A percentile compares a stretch with the other conserved stretches of the same genome.
Conservation (phyloP, 2,797 vertebrate genomes). For the Nasua narica region DNA sequence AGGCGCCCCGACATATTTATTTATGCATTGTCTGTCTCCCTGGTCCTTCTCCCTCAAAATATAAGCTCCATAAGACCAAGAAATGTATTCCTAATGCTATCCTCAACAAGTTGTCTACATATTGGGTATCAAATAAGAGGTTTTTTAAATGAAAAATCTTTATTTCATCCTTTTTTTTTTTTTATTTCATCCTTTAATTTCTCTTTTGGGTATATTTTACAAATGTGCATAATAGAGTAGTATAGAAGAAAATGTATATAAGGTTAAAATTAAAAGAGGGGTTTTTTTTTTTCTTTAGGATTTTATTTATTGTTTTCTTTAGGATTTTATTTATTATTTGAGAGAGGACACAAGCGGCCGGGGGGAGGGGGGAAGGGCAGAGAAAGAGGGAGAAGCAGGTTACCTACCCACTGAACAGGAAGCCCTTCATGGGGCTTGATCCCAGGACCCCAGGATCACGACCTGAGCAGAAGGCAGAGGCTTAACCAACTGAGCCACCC, state of each 20-base stretch:
- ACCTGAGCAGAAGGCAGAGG: not conserved
- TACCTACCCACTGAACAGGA: not conserved
- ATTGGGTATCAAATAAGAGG: not conserved
- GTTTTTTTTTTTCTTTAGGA: no score
- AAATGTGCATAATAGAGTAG: not conserved
- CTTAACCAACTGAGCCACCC: not conserved
- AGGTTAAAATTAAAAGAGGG: not conserved
- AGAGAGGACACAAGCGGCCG: not conserved
- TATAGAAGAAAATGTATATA: not conserved
- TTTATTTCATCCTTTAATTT: not conserved
- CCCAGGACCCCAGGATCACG: not conserved
- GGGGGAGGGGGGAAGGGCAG: not conserved
- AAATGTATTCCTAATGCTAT: not conserved
- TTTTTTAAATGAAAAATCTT: not conserved
- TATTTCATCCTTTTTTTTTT: not conserved
- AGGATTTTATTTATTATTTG: not conserved
- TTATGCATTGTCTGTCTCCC: not conserved
- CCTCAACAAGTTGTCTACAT: not conserved
- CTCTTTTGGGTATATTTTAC: constrained; percentile 8
- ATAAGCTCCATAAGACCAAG: not conserved
- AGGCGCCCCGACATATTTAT: not conserved
- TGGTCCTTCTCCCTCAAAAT: not conserved
- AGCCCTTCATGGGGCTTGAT: not conserved
- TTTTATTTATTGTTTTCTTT: not conserved
- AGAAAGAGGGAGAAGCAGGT: not conserved